Evolutionary conservation across 2,888 invertebrate species (phyloP).

Genomic region (Heliconius ismenius): DNA sequence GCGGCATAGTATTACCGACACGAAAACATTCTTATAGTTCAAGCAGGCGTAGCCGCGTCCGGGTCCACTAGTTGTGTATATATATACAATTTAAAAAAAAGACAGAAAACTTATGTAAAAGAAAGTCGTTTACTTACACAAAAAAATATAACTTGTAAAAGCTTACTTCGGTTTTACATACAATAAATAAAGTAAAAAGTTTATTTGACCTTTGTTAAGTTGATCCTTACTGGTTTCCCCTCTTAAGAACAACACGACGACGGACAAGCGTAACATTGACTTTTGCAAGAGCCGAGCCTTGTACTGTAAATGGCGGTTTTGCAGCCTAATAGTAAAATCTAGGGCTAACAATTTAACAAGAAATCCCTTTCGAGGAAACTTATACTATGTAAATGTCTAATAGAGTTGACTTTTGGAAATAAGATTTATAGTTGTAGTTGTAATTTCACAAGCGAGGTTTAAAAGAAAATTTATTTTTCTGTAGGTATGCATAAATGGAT

Average conservation of each 20-base stretch:
- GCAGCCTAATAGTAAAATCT: conserved; percentile 32
- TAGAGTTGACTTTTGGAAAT: background rate
- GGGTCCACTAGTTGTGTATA: too few relatives aligned
- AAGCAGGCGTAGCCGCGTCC: too few relatives aligned
- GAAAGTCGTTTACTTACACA: background rate
- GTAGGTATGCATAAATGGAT: too few relatives aligned
- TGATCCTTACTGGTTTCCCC: conserved; percentile 39
- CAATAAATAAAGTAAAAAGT: conserved; percentile 25
- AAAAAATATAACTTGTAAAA: background rate
- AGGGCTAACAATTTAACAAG: conserved; percentile 34
- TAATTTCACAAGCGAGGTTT: background rate
- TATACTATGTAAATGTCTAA: background rate
- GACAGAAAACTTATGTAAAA: too few relatives aligned
- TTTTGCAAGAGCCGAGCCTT: conserved; percentile 40
- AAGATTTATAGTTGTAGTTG: background rate
- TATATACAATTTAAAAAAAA: too few relatives aligned
- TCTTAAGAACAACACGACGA: conserved; percentile 35
- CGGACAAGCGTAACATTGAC: conserved; percentile 46
- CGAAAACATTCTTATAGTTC: too few relatives aligned
- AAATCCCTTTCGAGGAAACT: background rate
- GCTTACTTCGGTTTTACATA: conserved; percentile 13
- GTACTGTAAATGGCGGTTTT: conserved; percentile 28
- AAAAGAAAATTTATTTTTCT: too few relatives aligned
- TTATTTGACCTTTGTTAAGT: conserved; percentile 35
- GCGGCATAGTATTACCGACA: too few relatives aligned